Percentiles rank a stretch among this genome's conserved stretches.
These are phyloP conservation scores for Sarcophaga peregrina DNA, from an alignment of 1,140 invertebrate species.

Conservation along the genomic window DNA sequence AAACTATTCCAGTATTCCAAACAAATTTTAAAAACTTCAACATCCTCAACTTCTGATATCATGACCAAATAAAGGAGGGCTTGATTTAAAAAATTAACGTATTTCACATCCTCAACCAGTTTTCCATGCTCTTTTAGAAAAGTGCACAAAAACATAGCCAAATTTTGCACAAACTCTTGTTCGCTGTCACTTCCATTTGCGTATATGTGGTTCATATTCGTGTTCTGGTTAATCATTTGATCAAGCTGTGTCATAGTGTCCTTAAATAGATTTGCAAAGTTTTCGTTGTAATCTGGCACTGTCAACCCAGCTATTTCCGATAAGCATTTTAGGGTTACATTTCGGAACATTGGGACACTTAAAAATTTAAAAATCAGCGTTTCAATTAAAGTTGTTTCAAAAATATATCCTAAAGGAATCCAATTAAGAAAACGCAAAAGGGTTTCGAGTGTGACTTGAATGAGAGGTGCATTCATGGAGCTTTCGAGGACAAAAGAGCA, in stretches of 20 bases:
- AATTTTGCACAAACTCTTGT: slow-evolving; percentile 99
- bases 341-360: slow-evolving; percentile 96
- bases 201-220: slow-evolving; percentile 95
- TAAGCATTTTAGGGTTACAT: slow-evolving; percentile 97
- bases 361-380: slow-evolving; percentile 98
- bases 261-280: slow-evolving; percentile 88
- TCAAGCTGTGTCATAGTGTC: slow-evolving; percentile 93
- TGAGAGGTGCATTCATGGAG: slow-evolving; percentile 94
- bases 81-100: slow-evolving; percentile 79
- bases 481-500: slow-evolving; percentile 98
- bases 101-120: slow-evolving; percentile 84
- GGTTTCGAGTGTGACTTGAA: slow-evolving; percentile 95
- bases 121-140: slow-evolving; percentile 95
- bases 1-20: slow-evolving; percentile 98
- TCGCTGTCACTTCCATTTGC: slow-evolving; percentile 93
- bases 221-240: slow-evolving; percentile 89
- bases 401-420: slow-evolving; percentile 99
- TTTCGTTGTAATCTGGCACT: slow-evolving; percentile 89
- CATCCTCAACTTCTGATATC: slow-evolving; percentile 98
- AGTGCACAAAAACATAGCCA: slow-evolving; percentile 97
- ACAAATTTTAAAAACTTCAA: slow-evolving; percentile 99
- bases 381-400: slow-evolving; percentile 97
- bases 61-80: slow-evolving; percentile 93
- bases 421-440: slow-evolving; percentile 97
- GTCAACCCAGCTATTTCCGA: slow-evolving; percentile 96